These are phyloP conservation scores for Pseudopleuronectes americanus DNA, from an alignment of 2,797 vertebrate species.

Conservation along the genomic window DNA sequence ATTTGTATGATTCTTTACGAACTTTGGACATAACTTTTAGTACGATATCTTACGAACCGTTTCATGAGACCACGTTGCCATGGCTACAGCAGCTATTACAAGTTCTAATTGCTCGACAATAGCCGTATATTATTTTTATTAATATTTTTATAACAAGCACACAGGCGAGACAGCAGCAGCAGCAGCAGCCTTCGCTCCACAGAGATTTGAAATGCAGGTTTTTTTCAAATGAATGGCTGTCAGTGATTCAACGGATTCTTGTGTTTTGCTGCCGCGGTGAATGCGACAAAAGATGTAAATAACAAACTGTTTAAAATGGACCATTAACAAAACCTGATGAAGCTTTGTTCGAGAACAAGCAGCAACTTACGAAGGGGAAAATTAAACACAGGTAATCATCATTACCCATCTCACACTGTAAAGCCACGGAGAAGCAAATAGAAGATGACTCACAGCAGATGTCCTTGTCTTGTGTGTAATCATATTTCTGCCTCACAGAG, in stretches of 20 bases:
- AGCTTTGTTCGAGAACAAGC: conserved; percentile 28
- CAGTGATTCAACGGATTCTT: neutral
- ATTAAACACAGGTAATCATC: conserved; percentile 35
- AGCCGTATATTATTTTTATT: no score
- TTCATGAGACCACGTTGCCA: no score
- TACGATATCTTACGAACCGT: no score
- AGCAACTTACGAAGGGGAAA: conserved; percentile 40
- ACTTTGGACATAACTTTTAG: no score
- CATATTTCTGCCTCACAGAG: conserved; percentile 14
- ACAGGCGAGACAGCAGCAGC: neutral
- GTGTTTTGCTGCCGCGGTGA: neutral
- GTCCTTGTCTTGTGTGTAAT: conserved; percentile 11
- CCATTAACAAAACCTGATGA: conserved; percentile 24
- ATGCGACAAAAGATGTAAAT: conserved; percentile 10
- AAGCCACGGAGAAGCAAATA: conserved; percentile 8
- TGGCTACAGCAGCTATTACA: neutral
- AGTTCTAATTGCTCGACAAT: neutral
- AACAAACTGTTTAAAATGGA: conserved; percentile 27
- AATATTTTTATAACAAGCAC: neutral
- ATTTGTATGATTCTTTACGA: no score
- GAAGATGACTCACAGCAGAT: conserved; percentile 17
- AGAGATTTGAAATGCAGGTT: neutral
- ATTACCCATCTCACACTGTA: conserved; percentile 20
- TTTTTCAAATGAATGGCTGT: neutral
- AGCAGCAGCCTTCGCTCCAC: neutral